A percentile compares a stretch with the other conserved stretches of the same genome.
Conservation (phyloP, 2,113 vertebrate species). For the Cryptotis parvus region DNA sequence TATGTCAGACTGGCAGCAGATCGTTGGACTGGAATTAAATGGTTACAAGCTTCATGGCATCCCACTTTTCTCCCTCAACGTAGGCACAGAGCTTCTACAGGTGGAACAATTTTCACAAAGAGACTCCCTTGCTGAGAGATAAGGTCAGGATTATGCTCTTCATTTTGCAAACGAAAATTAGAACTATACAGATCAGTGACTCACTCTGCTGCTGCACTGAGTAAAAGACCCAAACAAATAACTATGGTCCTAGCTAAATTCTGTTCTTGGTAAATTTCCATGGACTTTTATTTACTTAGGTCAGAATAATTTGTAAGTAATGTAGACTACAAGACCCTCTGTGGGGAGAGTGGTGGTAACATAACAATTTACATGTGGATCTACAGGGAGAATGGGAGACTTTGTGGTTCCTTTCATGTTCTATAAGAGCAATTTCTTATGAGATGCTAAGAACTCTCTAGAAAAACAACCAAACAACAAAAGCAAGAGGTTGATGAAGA, state of each 20-base stretch:
- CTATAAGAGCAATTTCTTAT: constrained; percentile 14
- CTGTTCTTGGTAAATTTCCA: constrained; percentile 27
- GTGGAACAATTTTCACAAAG: background rate
- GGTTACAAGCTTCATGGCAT: background rate
- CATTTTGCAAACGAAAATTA: constrained; percentile 54
- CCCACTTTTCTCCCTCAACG: background rate
- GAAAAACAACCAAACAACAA: background rate
- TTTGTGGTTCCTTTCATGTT: background rate
- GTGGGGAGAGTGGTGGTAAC: background rate
- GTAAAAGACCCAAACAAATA: constrained; percentile 36
- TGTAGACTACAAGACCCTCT: constrained; percentile 10
- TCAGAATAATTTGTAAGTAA: constrained; percentile 39
- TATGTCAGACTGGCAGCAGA: constrained; percentile 18
- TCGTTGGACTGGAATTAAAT: background rate
- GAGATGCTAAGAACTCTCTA: constrained; percentile 12
- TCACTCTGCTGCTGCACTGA: constrained; percentile 9
- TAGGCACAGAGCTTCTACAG: constrained; percentile 16
- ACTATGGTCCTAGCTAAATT: constrained; percentile 18
- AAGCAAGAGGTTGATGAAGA: background rate
- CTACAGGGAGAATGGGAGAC: background rate
- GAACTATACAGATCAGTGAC: background rate
- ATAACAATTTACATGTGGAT: background rate
- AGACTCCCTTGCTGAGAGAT: constrained; percentile 12
- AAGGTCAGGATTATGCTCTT: constrained; percentile 34
- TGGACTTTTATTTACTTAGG: constrained; percentile 6